These are phyloP conservation scores for Homarus gammarus DNA, from an alignment of 2,888 invertebrate species.

Conservation along the genomic window DNA sequence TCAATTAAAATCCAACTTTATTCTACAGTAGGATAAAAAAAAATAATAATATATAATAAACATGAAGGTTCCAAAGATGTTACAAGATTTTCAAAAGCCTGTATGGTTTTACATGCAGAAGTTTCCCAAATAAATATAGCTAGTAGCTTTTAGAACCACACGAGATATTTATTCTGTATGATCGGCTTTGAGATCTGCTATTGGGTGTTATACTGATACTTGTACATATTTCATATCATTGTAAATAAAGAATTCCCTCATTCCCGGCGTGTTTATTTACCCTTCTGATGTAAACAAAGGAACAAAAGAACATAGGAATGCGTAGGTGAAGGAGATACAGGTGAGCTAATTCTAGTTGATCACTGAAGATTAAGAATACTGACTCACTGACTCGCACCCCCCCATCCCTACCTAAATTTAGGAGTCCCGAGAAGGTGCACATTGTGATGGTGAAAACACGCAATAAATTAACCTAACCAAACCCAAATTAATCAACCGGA, in stretches of 20 bases:
- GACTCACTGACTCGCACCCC: too few relatives aligned
- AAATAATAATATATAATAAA: too few relatives aligned
- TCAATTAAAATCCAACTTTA: neutral
- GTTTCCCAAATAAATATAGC: neutral
- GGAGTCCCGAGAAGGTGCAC: too few relatives aligned
- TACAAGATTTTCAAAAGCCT: neutral
- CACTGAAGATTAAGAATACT: too few relatives aligned
- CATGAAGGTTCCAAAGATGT: neutral
- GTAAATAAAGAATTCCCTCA: constrained; percentile 53
- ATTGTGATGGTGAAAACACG: too few relatives aligned
- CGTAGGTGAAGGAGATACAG: too few relatives aligned
- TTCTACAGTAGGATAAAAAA: neutral
- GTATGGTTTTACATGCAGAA: neutral
- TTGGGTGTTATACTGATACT: constrained; percentile 29
- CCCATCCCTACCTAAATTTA: too few relatives aligned
- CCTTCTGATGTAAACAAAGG: too few relatives aligned
- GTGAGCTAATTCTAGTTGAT: too few relatives aligned
- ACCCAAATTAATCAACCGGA: too few relatives aligned
- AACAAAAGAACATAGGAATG: too few relatives aligned
- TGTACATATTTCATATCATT: constrained; percentile 57
- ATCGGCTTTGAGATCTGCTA: constrained; percentile 23
- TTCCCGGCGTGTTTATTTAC: neutral
- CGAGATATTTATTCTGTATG: neutral
- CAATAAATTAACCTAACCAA: too few relatives aligned
- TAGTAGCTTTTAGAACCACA: neutral